A percentile compares a stretch with the other conserved stretches of the same genome.
Conservation (phyloP, 2,888 invertebrate species). For the Prenolepis imparis region DNA sequence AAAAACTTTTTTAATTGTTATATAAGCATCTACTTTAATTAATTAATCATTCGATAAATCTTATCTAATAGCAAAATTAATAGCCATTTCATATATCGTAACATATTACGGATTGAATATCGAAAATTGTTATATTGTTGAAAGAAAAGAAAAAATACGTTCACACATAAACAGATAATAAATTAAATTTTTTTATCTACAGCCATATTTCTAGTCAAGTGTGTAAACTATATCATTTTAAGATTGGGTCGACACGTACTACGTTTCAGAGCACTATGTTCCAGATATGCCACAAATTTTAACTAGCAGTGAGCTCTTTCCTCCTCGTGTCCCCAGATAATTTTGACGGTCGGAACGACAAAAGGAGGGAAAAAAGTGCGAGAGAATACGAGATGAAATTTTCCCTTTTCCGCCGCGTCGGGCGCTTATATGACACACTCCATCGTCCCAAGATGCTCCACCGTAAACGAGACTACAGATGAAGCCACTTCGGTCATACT, state of each 20-base stretch:
- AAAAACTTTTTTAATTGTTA: constrained; percentile 8
- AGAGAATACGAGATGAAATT: constrained; percentile 67
- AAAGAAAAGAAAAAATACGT: background rate
- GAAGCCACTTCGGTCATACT: constrained; percentile 67
- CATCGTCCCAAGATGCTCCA: constrained; percentile 58
- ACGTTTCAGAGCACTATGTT: background rate
- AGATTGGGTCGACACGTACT: background rate
- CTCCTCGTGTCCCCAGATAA: constrained; percentile 54
- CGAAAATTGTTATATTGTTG: background rate
- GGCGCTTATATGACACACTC: constrained; percentile 56
- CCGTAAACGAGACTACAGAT: constrained; percentile 67
- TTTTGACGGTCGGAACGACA: constrained; percentile 55
- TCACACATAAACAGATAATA: background rate
- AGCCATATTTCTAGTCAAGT: background rate
- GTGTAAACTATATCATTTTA: constrained; percentile 3
- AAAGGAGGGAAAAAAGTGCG: constrained; percentile 54
- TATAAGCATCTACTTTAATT: background rate
- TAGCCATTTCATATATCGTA: background rate
- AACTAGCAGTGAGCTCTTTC: constrained; percentile 19
- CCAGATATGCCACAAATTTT: constrained; percentile 3
- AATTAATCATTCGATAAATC: background rate
- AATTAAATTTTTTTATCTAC: background rate
- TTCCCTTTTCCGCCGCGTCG: constrained; percentile 56
- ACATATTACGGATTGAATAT: background rate
- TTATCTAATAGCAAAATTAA: background rate